Base-by-base conservation (phyloP, 2,797 vertebrate species). In the Odontamblyopus lacepedii region DNA sequence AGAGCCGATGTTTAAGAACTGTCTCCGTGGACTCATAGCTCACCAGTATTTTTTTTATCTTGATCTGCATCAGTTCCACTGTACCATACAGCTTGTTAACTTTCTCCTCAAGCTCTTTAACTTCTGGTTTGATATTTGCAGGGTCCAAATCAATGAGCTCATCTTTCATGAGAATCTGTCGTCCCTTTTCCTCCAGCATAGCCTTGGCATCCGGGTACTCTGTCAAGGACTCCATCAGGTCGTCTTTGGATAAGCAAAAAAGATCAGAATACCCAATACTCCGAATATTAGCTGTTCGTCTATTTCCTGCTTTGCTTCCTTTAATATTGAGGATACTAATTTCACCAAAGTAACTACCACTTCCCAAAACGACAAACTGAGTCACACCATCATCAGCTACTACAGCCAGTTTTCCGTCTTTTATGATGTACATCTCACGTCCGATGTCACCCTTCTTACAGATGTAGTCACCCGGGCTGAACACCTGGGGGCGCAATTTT, bases 351-450 rank as follows among this genome's bases (percentile, higher is more conserved):
- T 98, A 98, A 84, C 96, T 97, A n/a, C 98, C 97, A 0, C 98
- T 97, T 68, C 96, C 96, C 56, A 99, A 75, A n/a, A 98, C 96
- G 5, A 96, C 95, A 87, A 97, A 98, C 71, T 98, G 96, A 4
- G 95, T 99, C 41, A 99, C 67, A 8, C 98, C 97, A 7, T 99
- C 97, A 72, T 99, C 98, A 0, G 97, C 97, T 0, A 99, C 97
- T 8, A 99, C 97, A 0, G 98, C 97, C 5, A 99, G 94, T 78
- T 97, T 96, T 50, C 98, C 97, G 74, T 99, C 98, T 87, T 99
- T 99, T 88, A 99, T 97, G 77, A 99, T 99, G 77, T 99, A 99
- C 98, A 99, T 99, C 90, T 99, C 97, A 32, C 97, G 92, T 4
- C 98, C 98, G 11, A 99, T 99, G 80, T 99, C 98, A 2, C 98